A percentile compares a stretch with the other conserved stretches of the same genome.
These are phyloP conservation scores for Epinotia nisella DNA, from an alignment of 2,888 invertebrate genomes.

Conservation along the genomic window DNA sequence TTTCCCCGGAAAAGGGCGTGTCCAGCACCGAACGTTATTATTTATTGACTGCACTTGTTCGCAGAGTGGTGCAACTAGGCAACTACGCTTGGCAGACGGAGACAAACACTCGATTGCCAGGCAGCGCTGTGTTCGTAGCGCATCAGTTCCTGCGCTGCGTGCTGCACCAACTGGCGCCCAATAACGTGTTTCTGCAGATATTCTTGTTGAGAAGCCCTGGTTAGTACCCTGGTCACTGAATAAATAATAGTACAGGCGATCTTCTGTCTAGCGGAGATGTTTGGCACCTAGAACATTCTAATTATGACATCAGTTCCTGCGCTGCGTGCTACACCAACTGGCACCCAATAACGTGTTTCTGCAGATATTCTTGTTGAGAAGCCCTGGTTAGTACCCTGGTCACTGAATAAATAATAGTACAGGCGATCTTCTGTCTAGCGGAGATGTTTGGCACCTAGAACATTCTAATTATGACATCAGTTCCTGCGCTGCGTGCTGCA, in stretches of 20 bases:
- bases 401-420: no score
- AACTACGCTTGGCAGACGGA: constrained; percentile 96
- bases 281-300: no score
- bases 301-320: constrained; percentile 98
- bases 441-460: no score
- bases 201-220: constrained; percentile 95
- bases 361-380: constrained; percentile 96
- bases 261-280: no score
- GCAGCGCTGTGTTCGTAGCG: constrained; percentile 97
- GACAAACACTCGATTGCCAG: constrained; percentile 94
- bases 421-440: no score
- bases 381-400: constrained; percentile 86
- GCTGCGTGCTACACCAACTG: constrained; percentile 98
- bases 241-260: no score
- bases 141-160: constrained; percentile 98
- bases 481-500: constrained; percentile 98
- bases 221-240: constrained; percentile 60
- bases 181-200: constrained; percentile 98
- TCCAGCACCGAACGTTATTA: no score
- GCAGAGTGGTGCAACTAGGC: constrained; percentile 89
- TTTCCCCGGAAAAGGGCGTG: no score
- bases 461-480: no score
- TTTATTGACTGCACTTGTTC: constrained; percentile 26
- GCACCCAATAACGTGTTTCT: constrained; percentile 98
- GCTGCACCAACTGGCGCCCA: constrained; percentile 97